Base-by-base conservation (phyloP, 2,888 invertebrate species). In the Rhamphomyia laevipes region DNA sequence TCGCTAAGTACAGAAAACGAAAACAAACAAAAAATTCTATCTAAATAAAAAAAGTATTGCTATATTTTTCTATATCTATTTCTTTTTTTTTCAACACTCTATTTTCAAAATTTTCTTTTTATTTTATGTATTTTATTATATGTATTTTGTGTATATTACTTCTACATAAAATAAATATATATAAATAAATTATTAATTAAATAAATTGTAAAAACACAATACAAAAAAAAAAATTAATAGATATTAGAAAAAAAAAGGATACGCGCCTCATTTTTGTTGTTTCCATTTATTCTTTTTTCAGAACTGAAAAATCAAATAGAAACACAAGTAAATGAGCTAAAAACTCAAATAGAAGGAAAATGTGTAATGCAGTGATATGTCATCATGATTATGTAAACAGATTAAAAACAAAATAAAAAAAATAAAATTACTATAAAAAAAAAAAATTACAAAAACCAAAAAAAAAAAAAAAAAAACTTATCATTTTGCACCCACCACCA, bases 281-380 rank as follows among this genome's bases (percentile, higher is more conserved):
- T 35, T 35, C 35, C 35, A 35, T 35, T 35, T 35, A 35, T 35
- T n/a, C 7, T 68, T 67, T 67, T 86, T 87, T 62, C 87, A 93
- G 93, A 92, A 78, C 77, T 93, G 81, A 93, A 92, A 83, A 92
- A 93, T 78, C 87, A 90, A 77, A 85, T 93, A 81, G 92, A 93
- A 78, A 86, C 90, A 73, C 92, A 92, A 82, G 91, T 93, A 77
- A 92, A 86, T 75, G 92, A 93, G 81, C 80, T 93, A 74, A 93
- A 92, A 79, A 84, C 90, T 72, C 89, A 91, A 78, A 86, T 93
- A 75, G 93, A 93, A 81, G 91, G 89, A 78, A 91, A 89, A 80
- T 91, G 91, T 80, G 88, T 86, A 74, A 84, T 91, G 81, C 91
- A 91, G 88, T 91, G 88, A 90, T 71, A 70, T 70, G 70, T 77